A percentile compares a stretch with the other conserved stretches of the same genome.
phyloP scores from a whole-genome alignment of 2,113 vertebrate species.

The Pristiophorus japonicus region DNA sequence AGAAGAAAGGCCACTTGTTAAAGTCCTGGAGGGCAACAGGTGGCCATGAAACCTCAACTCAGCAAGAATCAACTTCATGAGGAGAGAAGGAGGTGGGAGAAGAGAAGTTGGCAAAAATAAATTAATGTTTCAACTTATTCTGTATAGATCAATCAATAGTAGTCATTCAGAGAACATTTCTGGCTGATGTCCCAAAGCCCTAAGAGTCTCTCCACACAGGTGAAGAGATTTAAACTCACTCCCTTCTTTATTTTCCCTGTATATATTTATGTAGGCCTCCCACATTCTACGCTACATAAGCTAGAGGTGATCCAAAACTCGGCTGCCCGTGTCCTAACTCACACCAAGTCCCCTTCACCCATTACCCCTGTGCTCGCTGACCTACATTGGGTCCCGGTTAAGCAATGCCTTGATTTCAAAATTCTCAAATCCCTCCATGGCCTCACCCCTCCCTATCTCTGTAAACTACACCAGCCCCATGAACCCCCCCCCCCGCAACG shows the following conservation, averaged over 20 bases:
- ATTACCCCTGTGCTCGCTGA: too few relatives aligned
- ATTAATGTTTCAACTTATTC: neutral
- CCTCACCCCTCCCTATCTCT: neutral
- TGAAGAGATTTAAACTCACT: neutral
- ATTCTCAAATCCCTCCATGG: neutral
- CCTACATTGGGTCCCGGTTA: neutral
- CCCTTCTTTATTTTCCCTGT: neutral
- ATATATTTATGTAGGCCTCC: neutral
- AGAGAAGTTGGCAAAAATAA: neutral
- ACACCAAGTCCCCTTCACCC: neutral
- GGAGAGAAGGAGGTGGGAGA: neutral
- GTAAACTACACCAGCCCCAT: neutral
- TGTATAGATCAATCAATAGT: neutral
- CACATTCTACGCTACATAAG: too few relatives aligned
- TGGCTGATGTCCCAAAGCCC: neutral
- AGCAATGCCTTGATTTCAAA: neutral
- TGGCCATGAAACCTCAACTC: neutral
- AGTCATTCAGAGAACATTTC: neutral
- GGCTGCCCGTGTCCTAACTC: neutral
- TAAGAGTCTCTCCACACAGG: neutral
- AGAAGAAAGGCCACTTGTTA: neutral
- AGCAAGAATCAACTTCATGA: neutral
- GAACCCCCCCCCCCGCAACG: too few relatives aligned
- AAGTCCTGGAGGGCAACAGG: neutral
- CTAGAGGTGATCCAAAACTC: neutral